phyloP scores from a whole-genome alignment of 2,113 vertebrate genomes.

The Heptranchias perlo region DNA sequence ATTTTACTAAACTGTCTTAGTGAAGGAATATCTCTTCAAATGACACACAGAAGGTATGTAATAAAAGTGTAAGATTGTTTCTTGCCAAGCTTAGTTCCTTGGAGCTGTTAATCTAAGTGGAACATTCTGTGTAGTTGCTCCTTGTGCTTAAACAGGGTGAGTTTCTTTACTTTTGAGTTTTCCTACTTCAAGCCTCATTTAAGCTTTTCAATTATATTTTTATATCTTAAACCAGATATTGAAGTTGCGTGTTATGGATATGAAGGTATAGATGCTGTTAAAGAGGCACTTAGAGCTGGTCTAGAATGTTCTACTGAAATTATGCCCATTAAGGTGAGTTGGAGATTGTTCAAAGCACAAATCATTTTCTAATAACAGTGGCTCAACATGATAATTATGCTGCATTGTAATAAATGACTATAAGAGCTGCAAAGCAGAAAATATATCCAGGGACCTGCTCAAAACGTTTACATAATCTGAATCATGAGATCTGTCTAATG shows the following conservation, averaged over 20 bases:
- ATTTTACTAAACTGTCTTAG: background rate
- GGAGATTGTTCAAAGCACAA: slow-evolving; percentile 1
- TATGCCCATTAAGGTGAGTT: slow-evolving; percentile 92
- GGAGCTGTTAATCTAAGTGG: too few species aligned
- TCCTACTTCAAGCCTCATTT: background rate
- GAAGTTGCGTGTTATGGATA: slow-evolving; percentile 97
- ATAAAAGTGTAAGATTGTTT: background rate
- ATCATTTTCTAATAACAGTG: background rate
- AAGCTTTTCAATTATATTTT: slow-evolving; percentile 17
- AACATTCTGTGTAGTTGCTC: too few species aligned
- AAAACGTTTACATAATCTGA: background rate
- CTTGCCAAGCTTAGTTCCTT: too few species aligned
- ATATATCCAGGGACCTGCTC: background rate
- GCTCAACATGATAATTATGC: background rate
- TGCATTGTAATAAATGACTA: background rate
- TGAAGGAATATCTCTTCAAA: background rate
- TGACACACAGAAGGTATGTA: background rate
- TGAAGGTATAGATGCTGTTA: slow-evolving; percentile 95
- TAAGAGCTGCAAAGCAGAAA: too few species aligned
- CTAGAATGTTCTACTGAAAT: slow-evolving; percentile 88
- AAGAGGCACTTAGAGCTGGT: slow-evolving; percentile 88
- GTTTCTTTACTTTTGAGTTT: background rate
- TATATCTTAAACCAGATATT: slow-evolving; percentile 68
- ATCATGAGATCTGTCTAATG: background rate
- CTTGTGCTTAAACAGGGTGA: background rate